A percentile compares a stretch with the other conserved stretches of the same genome.
These are phyloP conservation scores for Lamproptera curius DNA, from an alignment of 2,888 invertebrate species.

Conservation along the genomic window DNA sequence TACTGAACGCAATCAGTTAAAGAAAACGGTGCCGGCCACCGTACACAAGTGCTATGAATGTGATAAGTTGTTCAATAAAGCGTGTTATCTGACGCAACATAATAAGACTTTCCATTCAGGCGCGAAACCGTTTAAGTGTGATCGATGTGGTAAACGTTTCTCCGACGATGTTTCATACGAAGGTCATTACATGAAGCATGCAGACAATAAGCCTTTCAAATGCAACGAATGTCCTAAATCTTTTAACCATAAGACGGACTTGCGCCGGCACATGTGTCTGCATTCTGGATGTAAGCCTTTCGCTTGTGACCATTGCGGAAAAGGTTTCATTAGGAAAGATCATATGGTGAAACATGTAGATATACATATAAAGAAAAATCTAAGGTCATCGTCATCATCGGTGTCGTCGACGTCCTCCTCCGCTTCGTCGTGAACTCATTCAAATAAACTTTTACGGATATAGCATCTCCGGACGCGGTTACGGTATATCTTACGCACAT, in stretches of 20 bases:
- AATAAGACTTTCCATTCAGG: conserved; percentile 93
- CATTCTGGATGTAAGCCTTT: conserved; percentile 93
- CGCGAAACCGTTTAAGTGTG: conserved; percentile 91
- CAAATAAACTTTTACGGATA: conserved; percentile 19
- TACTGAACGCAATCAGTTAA: conserved; percentile 61
- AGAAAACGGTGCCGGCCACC: conserved; percentile 44
- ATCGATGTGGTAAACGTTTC: conserved; percentile 91
- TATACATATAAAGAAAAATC: conserved; percentile 84
- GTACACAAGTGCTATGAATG: conserved; percentile 88
- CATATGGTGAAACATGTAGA: conserved; percentile 93
- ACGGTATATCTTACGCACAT: conserved; percentile 37
- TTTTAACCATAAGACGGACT: conserved; percentile 94
- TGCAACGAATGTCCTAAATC: conserved; percentile 91
- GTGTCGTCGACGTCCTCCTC: conserved; percentile 43
- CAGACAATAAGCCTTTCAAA: conserved; percentile 91
- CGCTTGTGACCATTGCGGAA: conserved; percentile 88
- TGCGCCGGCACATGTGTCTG: conserved; percentile 90
- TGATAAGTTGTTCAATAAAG: conserved; percentile 90
- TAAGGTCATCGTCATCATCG: conserved; percentile 51
- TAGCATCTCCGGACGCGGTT: conserved; percentile 20
- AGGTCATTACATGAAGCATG: conserved; percentile 86
- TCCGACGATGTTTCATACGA: conserved; percentile 83
- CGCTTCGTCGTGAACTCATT: conserved; percentile 32
- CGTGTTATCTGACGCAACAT: conserved; percentile 93
- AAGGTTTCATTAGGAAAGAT: conserved; percentile 93